Base-by-base conservation (phyloP, 2,888 invertebrate species). In the Sarcophaga caerulescens region DNA sequence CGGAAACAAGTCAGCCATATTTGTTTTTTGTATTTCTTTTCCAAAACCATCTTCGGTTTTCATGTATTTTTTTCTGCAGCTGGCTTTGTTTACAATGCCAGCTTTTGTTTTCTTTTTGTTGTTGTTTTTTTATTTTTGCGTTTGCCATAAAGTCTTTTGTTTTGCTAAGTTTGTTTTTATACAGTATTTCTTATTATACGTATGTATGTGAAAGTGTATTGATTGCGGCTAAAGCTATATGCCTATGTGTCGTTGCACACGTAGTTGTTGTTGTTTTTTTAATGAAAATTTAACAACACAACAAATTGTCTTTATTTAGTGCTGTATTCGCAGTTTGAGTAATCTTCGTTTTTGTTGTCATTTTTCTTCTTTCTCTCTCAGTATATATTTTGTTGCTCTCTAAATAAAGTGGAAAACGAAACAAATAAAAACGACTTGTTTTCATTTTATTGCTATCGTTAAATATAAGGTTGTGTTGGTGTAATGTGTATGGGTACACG, bases 81-180 rank as follows among this genome's bases (percentile, higher is more conserved):
- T 77, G 79, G 82, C 82, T 85, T 83, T 84, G 82, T 87, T 85
- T 85, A 85, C 70, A 81, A 81, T 73, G 62, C 44, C 76, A 71
- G 76, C 71, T 81, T 79, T 82, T 83, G 70, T 68, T 78, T 78
- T 78, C 44, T 45, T 45, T 12, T 52, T 71, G 11, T 76, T 63
- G 35, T 60, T 63, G 52, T 52, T 65, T 68, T 74, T 75, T 66
- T 75, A n/a, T 77, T 52, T 14, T 52, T 52, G 52, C 52, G 12
- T 52, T 75, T 59, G 25, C 35, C 75, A 66, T 19, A 69, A 78
- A 70, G 62, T 71, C 73, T 81, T 70, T 82, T 84, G 76, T 82
- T 76, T 73, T 79, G 69, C 70, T 75, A 69, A 70, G 57, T 78
- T 63, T 75, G 59, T 69, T 35, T 77, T 23, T 25, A 63, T 57